Evolutionary conservation across 2,888 invertebrate genomes (phyloP), one percentile per base, ranked within the genome.

Genomic region (Xanthorhoe spadicearia): DNA sequence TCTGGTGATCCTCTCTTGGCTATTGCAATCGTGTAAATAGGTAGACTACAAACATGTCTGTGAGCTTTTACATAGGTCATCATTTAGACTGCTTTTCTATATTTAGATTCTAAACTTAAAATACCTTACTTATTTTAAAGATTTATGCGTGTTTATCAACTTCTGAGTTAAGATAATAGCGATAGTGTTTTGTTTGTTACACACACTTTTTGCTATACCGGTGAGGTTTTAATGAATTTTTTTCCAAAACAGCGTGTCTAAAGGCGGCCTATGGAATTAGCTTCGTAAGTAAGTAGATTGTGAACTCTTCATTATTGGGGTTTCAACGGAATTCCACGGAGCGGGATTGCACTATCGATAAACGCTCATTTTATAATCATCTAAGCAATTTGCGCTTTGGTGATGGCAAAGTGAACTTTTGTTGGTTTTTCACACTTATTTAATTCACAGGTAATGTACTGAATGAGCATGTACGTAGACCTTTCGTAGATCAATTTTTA

Each of bases 351-450:
- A 62, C 55, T 38, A 23, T 35, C 8, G 0, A 53, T 48, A 38
- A 65, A 67, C 57, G 52, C 64, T 68, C 55, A 63, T 68, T 65
- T 66, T 54, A 43, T 28, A 51, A 55, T 69, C 54, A 53, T 54
- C 58, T 52, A 50, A 51, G 54, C 51, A 46, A 19, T 28, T 52
- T 61, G 15, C 9, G 35, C 32, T 55, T 46, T 35, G 77, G 72
- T 67, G 69, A 66, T 73, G 64, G 68, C 72, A 68, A 71, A 73
- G 73, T 61, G 70, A 76, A 64, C 61, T 67, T 18, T 64, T 69
- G 50, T 70, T 68, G 49, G 68, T 67, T 56, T 68, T 68, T 51
- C 64, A 72, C 65, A 56, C 58, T 71, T 57, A 72, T 51, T 74
- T 53, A 57, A 62, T 66, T 69, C 68, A 68, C 65, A 69, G 72